Base-by-base conservation (phyloP, 53 echinoderm and acorn worm genomes). In the Crossaster papposus region DNA sequence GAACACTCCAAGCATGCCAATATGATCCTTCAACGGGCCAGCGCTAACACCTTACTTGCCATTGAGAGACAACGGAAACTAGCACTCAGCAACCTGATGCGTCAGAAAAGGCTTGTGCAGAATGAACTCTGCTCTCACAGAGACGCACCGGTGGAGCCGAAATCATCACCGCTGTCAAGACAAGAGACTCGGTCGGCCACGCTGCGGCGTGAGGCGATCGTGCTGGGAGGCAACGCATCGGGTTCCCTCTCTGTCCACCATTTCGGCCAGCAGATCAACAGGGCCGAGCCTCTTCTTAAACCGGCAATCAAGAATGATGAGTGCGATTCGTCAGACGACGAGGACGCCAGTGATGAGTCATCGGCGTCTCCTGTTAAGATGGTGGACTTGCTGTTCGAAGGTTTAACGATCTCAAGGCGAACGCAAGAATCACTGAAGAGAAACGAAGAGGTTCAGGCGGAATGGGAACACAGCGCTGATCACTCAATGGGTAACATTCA, bases 1-100 rank as follows among this genome's bases (percentile, higher is more conserved):
- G 87, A 87, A 2, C 75, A 77, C 75, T 75, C 87, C 20, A 75
- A 76, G 52, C 87, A 87, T 22, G 87, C 87, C 34, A 87, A 87
- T 36, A 35, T 87, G 55, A 87, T 87, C 52, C 87, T 87, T 2
- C 87, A 87, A 77, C 87, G 87, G 38, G 87, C 87, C 26, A 87
- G 77, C 77, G 28, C 76, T 55, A 76, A 26, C 76, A 77, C 23
- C 62, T 36, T 76, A 36, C 58, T 34, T 12, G 76, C 76, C 4
- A 87, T 87, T 34, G 87, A 87, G 20, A 55, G 87, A 73, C 76
- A 87, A 15, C 72, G 87, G 38, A 87, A 76, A 31, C 64, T 87
- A 14, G 87, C 31, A 5, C 77, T 87, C n/a, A 24, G 58, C 52
- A 87, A 87, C 64, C 44, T 87, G 76, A 87, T 29, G 76, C 75